Percentiles rank a stretch among this genome's conserved stretches.
Conservation (phyloP, 2,113 vertebrate species). For the Centropristis striata region DNA sequence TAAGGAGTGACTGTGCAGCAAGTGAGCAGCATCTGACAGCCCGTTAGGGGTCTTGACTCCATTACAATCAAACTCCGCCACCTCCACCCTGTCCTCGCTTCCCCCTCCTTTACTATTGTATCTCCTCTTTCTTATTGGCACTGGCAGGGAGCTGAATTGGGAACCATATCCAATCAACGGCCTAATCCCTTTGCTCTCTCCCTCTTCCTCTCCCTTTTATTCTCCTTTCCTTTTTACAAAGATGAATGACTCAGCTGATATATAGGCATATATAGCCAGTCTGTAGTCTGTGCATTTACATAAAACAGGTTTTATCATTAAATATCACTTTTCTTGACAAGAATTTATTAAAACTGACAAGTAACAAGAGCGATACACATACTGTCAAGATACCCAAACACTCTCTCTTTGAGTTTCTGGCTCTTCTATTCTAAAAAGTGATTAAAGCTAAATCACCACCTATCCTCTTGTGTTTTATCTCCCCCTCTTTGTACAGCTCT, state of each 20-base stretch:
- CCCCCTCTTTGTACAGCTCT: background rate
- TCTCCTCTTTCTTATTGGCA: slow-evolving; percentile 65
- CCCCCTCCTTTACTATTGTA: slow-evolving; percentile 40
- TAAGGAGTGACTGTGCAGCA: slow-evolving; percentile 20
- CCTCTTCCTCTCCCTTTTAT: background rate
- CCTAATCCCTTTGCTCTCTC: slow-evolving; percentile 52
- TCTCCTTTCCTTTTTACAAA: slow-evolving; percentile 12
- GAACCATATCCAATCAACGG: slow-evolving; percentile 73
- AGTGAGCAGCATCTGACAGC: slow-evolving; percentile 70
- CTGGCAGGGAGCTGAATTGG: slow-evolving; percentile 70
- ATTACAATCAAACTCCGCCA: slow-evolving; percentile 55
- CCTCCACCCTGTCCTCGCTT: slow-evolving; percentile 24
- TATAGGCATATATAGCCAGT: background rate
- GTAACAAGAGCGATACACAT: background rate
- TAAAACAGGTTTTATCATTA: slow-evolving; percentile 4
- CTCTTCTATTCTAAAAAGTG: background rate
- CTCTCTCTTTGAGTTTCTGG: background rate
- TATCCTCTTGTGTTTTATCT: slow-evolving; percentile 1
- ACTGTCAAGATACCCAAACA: background rate
- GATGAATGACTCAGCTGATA: slow-evolving; percentile 31
- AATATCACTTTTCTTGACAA: background rate
- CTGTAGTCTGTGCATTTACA: background rate
- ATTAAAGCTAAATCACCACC: background rate
- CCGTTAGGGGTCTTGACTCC: slow-evolving; percentile 72
- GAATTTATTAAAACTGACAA: background rate